phyloP scores from a whole-genome alignment of 2,113 vertebrate species.

The Pseudorasbora parva region DNA sequence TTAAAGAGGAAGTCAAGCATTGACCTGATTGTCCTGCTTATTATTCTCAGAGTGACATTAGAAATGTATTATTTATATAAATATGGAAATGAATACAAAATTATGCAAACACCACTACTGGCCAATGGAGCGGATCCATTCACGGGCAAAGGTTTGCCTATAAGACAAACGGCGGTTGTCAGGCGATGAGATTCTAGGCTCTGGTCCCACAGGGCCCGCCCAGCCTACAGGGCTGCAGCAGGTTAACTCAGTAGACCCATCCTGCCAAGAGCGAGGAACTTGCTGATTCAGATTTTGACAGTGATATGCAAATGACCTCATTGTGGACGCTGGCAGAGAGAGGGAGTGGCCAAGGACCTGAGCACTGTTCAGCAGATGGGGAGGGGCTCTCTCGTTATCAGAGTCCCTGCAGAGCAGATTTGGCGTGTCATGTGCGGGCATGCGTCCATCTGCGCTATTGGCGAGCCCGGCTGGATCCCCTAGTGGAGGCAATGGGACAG shows the following conservation, averaged over 20 bases:
- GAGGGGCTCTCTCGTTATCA: conserved; percentile 50
- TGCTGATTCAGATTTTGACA: conserved; percentile 62
- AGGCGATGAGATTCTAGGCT: neutral
- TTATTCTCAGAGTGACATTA: conserved; percentile 18
- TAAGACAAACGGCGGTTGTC: conserved; percentile 50
- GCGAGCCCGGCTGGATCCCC: conserved; percentile 8
- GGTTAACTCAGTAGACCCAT: conserved; percentile 48
- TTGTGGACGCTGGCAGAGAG: conserved; percentile 12
- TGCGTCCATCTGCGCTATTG: conserved; percentile 37
- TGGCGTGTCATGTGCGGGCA: conserved; percentile 50
- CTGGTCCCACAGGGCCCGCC: conserved; percentile 13
- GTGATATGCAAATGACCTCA: conserved; percentile 58
- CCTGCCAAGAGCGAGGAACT: conserved; percentile 42
- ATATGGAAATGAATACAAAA: conserved; percentile 47
- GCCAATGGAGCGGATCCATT: conserved; percentile 27
- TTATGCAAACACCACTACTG: conserved; percentile 44
- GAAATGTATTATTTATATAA: conserved; percentile 46
- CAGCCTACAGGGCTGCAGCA: conserved; percentile 7
- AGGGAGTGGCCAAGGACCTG: conserved; percentile 27
- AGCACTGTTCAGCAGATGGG: conserved; percentile 37
- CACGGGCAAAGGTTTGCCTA: conserved; percentile 40
- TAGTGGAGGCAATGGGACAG: conserved; percentile 41
- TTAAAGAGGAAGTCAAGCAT: conserved; percentile 32
- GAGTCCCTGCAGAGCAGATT: conserved; percentile 45
- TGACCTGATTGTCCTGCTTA: conserved; percentile 38